Evolutionary conservation across 2,113 vertebrate genomes (phyloP), one percentile per base, ranked within the genome.

Genomic region (Lontra canadensis): DNA sequence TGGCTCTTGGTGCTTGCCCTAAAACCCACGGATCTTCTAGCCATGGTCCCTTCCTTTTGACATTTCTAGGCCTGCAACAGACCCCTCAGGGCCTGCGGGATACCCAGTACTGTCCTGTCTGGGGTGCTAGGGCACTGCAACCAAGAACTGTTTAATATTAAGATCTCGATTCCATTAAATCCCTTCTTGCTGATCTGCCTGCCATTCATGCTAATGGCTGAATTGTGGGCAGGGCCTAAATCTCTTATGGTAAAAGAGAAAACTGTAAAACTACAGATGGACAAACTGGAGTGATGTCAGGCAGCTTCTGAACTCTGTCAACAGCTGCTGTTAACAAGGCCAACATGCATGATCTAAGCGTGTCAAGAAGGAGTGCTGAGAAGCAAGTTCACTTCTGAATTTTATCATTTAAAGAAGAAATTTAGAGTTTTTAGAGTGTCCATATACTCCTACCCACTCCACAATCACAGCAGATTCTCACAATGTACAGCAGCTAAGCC

Each of bases 201-300:
- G 47, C 39, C 7, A 61, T 57, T 61, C 73, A 90, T 2, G 15
- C 73, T 73, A 94, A 61, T 6, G 25, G n/a, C 20, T 78, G 9
- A 42, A 61, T 74, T 5, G 11, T 34, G 9, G 15, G 5, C 57
- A 69, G 59, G 23, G 3, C 42, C 47, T 1, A 55, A 69, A 88
- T 95, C 85, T 96, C 67, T 71, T 76, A 25, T 78, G 84, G 61
- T 20, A 42, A 95, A 92, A 69, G 39, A 87, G 6, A 36, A 88
- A 18, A 90, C 10, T 34, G 21, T 39, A 83, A 94, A 90, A 90
- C 49, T 23, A 73, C 14, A 80, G 80, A 85, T 85, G 21, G 49
- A 25, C 23, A 89, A 80, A 84, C 15, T 65, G 34, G 15, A 95
- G 23, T 67, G 11, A 89, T 42, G 25, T 76, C 49, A 71, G 76